phyloP scores from a whole-genome alignment of 1,140 invertebrate genomes.

The Drosophila carrolli region DNA sequence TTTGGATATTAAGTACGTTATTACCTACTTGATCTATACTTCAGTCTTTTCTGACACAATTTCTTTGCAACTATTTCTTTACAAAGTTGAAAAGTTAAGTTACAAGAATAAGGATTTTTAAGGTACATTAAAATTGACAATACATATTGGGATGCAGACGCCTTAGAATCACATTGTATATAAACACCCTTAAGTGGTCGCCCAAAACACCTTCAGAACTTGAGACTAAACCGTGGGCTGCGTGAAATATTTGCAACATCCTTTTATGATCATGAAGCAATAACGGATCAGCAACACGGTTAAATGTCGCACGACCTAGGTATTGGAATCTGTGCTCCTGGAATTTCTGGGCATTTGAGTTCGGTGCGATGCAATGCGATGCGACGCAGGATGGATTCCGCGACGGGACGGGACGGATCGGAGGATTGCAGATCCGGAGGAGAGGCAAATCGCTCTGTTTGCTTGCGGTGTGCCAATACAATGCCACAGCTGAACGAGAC shows the following conservation, averaged over 20 bases:
- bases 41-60: too few relatives aligned
- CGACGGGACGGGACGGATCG: slow-evolving; percentile 19
- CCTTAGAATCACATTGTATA: not conserved
- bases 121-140: too few relatives aligned
- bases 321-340: slow-evolving; percentile 65
- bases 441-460: slow-evolving; percentile 70
- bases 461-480: slow-evolving; percentile 67
- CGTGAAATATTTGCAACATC: slow-evolving; percentile 66
- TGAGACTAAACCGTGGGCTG: slow-evolving; percentile 13
- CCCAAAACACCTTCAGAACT: slow-evolving; percentile 5
- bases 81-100: too few relatives aligned
- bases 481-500: slow-evolving; percentile 74
- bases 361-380: not conserved
- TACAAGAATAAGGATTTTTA: too few relatives aligned
- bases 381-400: slow-evolving; percentile 34
- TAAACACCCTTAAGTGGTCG: not conserved
- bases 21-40: too few relatives aligned
- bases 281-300: slow-evolving; percentile 55
- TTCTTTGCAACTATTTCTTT: too few relatives aligned
- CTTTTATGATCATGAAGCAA: slow-evolving; percentile 75
- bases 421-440: slow-evolving; percentile 29
- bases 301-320: slow-evolving; percentile 68
- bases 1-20: too few relatives aligned
- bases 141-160: not conserved
- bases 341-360: slow-evolving; percentile 61